Evolutionary conservation across 2,888 invertebrate genomes (phyloP).

Genomic region (Abscondita cerata): DNA sequence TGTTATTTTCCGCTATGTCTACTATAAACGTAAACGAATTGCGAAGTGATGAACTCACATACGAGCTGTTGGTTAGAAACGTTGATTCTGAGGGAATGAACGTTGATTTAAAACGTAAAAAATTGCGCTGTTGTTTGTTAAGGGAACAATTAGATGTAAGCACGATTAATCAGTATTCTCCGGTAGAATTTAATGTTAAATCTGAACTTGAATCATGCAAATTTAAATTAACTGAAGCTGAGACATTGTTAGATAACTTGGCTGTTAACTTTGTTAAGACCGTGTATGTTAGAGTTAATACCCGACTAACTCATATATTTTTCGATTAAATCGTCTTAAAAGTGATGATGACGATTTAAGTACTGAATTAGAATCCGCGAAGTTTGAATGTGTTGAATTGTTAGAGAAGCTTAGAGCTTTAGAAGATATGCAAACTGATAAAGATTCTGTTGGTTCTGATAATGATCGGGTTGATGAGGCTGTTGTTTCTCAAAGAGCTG

Average conservation of each 20-base stretch:
- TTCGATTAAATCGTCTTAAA: neutral
- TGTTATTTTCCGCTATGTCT: too few relatives aligned
- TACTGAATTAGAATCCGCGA: neutral
- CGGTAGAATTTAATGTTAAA: neutral
- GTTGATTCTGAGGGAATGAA: too few relatives aligned
- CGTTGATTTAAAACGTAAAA: too few relatives aligned
- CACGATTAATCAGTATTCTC: too few relatives aligned
- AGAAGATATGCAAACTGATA: neutral
- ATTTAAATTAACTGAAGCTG: neutral
- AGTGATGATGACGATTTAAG: too few relatives aligned
- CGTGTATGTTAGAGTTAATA: neutral
- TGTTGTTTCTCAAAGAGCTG: neutral
- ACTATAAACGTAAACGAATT: too few relatives aligned
- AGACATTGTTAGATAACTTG: neutral
- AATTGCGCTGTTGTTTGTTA: too few relatives aligned
- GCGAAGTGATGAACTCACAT: too few relatives aligned
- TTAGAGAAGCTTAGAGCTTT: too few relatives aligned
- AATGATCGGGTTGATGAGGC: neutral
- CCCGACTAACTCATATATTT: slow-evolving; percentile 5
- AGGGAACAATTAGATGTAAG: too few relatives aligned
- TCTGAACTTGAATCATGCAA: neutral
- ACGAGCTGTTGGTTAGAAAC: too few relatives aligned
- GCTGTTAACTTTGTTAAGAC: neutral
- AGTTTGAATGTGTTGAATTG: too few relatives aligned
- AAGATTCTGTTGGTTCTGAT: neutral